Conservation (phyloP, 23 tunicate genomes). For the Halocynthia aurantium region DNA sequence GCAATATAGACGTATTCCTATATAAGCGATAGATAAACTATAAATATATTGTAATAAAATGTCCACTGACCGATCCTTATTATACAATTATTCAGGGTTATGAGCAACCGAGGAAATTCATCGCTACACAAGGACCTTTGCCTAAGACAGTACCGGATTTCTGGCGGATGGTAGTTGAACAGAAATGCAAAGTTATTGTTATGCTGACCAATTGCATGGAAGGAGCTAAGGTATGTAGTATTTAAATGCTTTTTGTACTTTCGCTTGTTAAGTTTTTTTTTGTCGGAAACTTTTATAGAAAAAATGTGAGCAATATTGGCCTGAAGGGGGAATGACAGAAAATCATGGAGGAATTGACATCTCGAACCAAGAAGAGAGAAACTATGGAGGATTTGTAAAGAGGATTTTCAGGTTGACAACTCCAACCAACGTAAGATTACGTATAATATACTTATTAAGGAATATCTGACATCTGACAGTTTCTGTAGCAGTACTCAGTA, state of each 20-base stretch:
- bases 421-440: not conserved
- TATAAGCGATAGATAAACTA: too few species aligned
- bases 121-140: constrained; percentile 55
- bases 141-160: constrained; percentile 29
- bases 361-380: not conserved
- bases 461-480: too few species aligned
- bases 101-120: constrained; percentile 17
- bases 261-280: too few species aligned
- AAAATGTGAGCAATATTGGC: constrained; percentile 50
- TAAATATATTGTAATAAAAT: too few species aligned
- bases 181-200: constrained; percentile 31
- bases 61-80: not conserved
- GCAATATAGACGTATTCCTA: too few species aligned
- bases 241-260: too few species aligned
- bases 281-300: not conserved
- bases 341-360: constrained; percentile 10
- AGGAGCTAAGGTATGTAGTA: constrained; percentile 21
- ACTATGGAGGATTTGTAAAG: constrained; percentile 3
- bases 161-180: constrained; percentile 41
- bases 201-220: constrained; percentile 48
- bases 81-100: constrained; percentile 15
- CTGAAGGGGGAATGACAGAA: constrained; percentile 11
- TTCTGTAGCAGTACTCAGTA: too few species aligned
- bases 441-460: not conserved
- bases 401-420: constrained; percentile 10